Conservation (phyloP, 2,113 vertebrate genomes). For the Aleadryas rufinucha region DNA sequence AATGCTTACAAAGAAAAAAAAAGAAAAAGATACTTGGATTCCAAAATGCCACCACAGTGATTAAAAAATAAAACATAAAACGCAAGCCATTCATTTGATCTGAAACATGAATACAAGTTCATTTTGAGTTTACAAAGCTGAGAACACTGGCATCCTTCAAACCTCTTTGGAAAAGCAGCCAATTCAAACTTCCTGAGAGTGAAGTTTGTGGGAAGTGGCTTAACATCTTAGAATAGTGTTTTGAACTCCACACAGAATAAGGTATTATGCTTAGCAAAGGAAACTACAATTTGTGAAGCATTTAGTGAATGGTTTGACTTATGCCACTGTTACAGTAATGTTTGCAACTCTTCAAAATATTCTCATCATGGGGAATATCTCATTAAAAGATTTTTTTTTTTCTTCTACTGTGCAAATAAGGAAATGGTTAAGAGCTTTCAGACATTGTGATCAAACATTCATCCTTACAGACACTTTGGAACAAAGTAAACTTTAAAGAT, state of each 20-base stretch:
- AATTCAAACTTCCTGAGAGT: conserved; percentile 61
- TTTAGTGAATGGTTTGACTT: conserved; percentile 8
- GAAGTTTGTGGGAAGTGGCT: conserved; percentile 33
- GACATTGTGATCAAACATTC: neutral
- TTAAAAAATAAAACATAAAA: conserved; percentile 32
- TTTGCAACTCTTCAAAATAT: neutral
- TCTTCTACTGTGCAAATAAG: neutral
- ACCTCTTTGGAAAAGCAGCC: conserved; percentile 33
- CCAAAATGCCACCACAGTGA: neutral
- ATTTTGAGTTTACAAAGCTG: conserved; percentile 53
- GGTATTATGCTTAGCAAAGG: conserved; percentile 9
- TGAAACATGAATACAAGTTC: conserved; percentile 47
- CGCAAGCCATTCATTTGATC: conserved; percentile 20
- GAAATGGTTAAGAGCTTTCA: conserved; percentile 14
- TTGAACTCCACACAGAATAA: conserved; percentile 30
- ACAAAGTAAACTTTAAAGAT: conserved; percentile 56
- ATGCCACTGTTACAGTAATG: neutral
- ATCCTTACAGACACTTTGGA: conserved; percentile 30
- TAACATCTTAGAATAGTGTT: conserved; percentile 30
- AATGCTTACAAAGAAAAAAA: neutral
- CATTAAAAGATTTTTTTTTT: neutral
- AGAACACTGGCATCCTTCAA: conserved; percentile 51
- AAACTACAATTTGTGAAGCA: conserved; percentile 24
- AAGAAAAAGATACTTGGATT: neutral
- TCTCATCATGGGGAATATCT: neutral